Percentiles rank a stretch among this genome's conserved stretches.
Evolutionary conservation across 2,797 vertebrate genomes (phyloP).

Genomic region (Megaceryle alcyon): DNA sequence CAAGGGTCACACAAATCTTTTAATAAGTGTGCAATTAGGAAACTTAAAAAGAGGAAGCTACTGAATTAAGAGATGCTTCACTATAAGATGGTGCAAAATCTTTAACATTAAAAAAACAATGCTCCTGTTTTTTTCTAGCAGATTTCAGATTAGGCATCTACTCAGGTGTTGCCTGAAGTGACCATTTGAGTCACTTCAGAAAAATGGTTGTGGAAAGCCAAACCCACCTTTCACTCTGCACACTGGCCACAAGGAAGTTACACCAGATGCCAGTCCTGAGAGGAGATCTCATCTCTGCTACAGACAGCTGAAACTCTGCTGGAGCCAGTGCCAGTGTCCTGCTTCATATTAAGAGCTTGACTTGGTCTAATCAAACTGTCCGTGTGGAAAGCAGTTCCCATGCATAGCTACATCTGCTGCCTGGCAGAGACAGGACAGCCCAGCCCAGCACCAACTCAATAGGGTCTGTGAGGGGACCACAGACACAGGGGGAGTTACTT

Average conservation of each 20-base stretch:
- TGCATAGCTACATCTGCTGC: not conserved
- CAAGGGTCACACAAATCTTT: not conserved
- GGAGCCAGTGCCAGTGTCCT: not conserved
- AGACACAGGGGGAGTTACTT: not conserved
- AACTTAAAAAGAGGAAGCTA: not conserved
- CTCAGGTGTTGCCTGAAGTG: not conserved
- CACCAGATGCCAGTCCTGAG: not conserved
- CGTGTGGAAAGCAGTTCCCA: not conserved
- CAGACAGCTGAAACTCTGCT: not conserved
- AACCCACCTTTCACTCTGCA: not conserved
- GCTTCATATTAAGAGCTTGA: not conserved
- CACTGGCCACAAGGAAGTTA: not conserved
- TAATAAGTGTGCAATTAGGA: not conserved
- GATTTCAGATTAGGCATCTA: not conserved
- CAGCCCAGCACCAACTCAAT: not conserved
- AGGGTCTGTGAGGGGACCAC: not conserved
- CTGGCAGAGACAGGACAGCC: not conserved
- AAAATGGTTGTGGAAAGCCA: not conserved
- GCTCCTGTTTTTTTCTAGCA: not conserved
- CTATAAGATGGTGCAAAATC: not conserved
- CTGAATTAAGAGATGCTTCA: not conserved
- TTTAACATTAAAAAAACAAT: not conserved
- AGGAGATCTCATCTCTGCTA: not conserved
- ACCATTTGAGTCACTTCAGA: not conserved
- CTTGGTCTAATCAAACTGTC: not conserved